Conservation (phyloP, 1,140 invertebrate species). For the Drosophila busckii region DNA sequence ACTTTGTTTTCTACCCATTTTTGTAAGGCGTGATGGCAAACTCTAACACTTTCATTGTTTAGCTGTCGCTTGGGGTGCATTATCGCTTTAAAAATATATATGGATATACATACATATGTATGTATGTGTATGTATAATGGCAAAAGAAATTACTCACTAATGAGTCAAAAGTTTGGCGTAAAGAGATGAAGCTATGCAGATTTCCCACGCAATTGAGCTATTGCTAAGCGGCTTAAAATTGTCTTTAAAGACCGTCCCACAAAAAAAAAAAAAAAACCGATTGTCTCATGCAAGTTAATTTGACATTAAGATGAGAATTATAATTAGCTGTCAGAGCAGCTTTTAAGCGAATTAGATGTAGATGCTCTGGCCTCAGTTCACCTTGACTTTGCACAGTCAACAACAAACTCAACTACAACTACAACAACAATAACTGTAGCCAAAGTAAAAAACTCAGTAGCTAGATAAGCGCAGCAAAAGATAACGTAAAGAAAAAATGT, state of each 20-base stretch:
- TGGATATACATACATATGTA: constrained; percentile 9
- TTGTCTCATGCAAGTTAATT: constrained; percentile 51
- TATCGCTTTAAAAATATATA: constrained; percentile 42
- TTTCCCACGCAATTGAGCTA: constrained; percentile 61
- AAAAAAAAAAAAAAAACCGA: constrained; percentile 14
- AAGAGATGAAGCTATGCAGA: constrained; percentile 15
- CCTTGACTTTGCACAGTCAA: constrained; percentile 61
- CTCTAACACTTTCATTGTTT: constrained; percentile 66
- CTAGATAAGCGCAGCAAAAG: constrained; percentile 54
- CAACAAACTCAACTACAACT: constrained; percentile 18
- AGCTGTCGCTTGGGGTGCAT: constrained; percentile 38
- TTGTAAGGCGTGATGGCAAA: constrained; percentile 45
- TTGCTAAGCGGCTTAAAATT: constrained; percentile 54
- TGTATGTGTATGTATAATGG: constrained; percentile 13
- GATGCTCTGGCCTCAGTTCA: constrained; percentile 31
- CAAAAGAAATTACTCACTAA: constrained; percentile 57
- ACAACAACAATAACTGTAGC: constrained; percentile 1
- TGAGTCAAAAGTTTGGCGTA: constrained; percentile 40
- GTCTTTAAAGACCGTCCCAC: no score
- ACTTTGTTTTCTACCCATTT: constrained; percentile 5
- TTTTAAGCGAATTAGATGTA: constrained; percentile 33
- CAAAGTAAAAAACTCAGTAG: constrained; percentile 41
- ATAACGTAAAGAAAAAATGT: constrained; percentile 45
- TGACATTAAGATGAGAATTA: constrained; percentile 59
- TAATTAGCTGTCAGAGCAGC: constrained; percentile 58